A percentile compares a stretch with the other conserved stretches of the same genome.
Conservation (phyloP, 2,797 vertebrate species). For the Pseudomugil gertrudae region DNA sequence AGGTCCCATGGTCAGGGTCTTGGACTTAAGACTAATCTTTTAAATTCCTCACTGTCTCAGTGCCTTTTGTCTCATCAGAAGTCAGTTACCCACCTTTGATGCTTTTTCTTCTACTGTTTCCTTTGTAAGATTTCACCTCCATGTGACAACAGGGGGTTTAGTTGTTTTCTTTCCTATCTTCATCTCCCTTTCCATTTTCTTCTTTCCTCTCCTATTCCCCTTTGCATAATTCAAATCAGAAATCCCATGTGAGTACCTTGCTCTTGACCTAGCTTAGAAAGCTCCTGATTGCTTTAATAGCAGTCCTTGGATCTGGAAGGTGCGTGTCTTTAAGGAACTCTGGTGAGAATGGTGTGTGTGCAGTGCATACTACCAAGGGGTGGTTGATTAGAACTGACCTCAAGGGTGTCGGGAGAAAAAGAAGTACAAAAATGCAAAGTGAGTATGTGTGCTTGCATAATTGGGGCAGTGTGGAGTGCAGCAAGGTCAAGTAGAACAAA, state of each 20-base stretch:
- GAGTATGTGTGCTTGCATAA: conserved; percentile 72
- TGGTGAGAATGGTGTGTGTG: conserved; percentile 57
- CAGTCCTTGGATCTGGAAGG: conserved; percentile 77
- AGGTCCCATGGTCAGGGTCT: conserved; percentile 61
- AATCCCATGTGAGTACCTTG: conserved; percentile 75
- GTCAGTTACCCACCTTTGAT: conserved; percentile 40
- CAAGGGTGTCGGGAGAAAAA: conserved; percentile 69
- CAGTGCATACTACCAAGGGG: conserved; percentile 60
- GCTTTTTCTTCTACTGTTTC: conserved; percentile 22
- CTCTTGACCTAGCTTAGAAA: conserved; percentile 77
- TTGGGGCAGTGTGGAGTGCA: conserved; percentile 60
- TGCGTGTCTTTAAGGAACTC: conserved; percentile 74
- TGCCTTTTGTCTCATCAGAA: conserved; percentile 56
- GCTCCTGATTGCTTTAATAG: conserved; percentile 86
- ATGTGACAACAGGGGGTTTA: conserved; percentile 34
- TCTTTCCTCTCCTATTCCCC: conserved; percentile 46
- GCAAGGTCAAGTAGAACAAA: conserved; percentile 72
- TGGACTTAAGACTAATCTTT: conserved; percentile 69
- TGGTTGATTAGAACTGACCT: conserved; percentile 79
- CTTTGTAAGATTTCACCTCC: conserved; percentile 37
- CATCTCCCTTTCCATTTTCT: conserved; percentile 48
- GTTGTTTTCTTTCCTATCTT: conserved; percentile 59
- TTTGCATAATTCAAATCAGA: conserved; percentile 79
- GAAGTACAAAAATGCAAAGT: conserved; percentile 75
- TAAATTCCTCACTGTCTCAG: conserved; percentile 61